These are phyloP conservation scores for Erebia palarica DNA, from an alignment of 2,888 invertebrate genomes.

Conservation along the genomic window DNA sequence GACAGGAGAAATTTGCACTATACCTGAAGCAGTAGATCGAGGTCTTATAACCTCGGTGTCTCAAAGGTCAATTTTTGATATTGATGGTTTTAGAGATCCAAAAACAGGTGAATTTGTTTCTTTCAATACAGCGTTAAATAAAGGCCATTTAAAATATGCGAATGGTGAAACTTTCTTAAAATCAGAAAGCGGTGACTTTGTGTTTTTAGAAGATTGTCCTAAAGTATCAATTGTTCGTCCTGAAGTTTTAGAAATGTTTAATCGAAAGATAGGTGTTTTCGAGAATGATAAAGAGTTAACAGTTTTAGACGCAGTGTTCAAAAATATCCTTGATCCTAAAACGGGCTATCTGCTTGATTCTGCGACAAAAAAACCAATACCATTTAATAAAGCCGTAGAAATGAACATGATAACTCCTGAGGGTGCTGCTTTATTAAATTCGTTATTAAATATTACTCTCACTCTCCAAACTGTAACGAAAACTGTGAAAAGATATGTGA, in stretches of 20 bases:
- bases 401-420: slow-evolving; percentile 92
- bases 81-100: slow-evolving; percentile 94
- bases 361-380: slow-evolving; percentile 86
- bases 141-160: slow-evolving; percentile 89
- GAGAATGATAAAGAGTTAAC: slow-evolving; percentile 89
- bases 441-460: slow-evolving; percentile 92
- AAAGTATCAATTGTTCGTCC: slow-evolving; percentile 89
- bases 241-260: slow-evolving; percentile 94
- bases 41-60: slow-evolving; percentile 94
- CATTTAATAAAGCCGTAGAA: slow-evolving; percentile 93
- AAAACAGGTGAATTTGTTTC: slow-evolving; percentile 91
- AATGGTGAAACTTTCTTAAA: slow-evolving; percentile 88
- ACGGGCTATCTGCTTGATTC: slow-evolving; percentile 93
- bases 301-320: slow-evolving; percentile 94
- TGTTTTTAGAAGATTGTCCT: slow-evolving; percentile 91
- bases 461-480: slow-evolving; percentile 94
- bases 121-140: slow-evolving; percentile 90
- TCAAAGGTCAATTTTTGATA: slow-evolving; percentile 94
- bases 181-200: slow-evolving; percentile 87
- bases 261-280: slow-evolving; percentile 90
- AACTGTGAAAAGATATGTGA: slow-evolving; percentile 91
- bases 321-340: slow-evolving; percentile 93
- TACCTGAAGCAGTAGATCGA: slow-evolving; percentile 94
- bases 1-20: slow-evolving; percentile 87
- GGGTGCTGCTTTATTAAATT: slow-evolving; percentile 93